Evolutionary conservation across 2,888 invertebrate genomes (phyloP), one percentile per base, ranked within the genome.

Genomic region (Hetaerina titia): DNA sequence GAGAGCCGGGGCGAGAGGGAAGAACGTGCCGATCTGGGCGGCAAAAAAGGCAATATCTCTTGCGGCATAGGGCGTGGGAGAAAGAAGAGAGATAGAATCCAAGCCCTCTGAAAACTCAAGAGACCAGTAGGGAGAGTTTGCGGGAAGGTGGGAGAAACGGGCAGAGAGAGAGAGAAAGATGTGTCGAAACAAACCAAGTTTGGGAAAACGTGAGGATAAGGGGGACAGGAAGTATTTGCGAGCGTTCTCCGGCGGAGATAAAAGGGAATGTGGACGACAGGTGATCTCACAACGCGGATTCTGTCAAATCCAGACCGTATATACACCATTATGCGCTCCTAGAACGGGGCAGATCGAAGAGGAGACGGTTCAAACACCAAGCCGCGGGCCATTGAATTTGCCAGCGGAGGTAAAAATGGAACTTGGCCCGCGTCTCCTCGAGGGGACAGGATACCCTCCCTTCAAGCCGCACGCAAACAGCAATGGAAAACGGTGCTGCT

Each of bases 41-140:
- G 31, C 81, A 81, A 81, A 81, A 81, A 81, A 81, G 81, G 81
- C 81, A 81, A 81, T 81, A 31, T 81, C 81, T 81, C 81, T 81
- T 25, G 13, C 31, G 7, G 8, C 25, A 81, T 25, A 13, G 69
- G 25, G 25, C 45, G 45, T 45, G 45, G 45, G 6, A 11, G 81
- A 81, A 81, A 31, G 11, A 15, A 81, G 81, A 22, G 81, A 31
- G 81, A 81, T 81, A 11, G 31, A 81, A 31, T 13, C 11, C 6
- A 31, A 5, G 13, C 6, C 31, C 81, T 13, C 81, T 13, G 15
- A 81, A 81, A n/a, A 31, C 81, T 81, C 25, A 4, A 31, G 69
- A 69, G 69, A n/a, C 69, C 19, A 31, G 81, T 17, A 17, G 22
- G 11, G 31, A 31, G 81, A 13, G 81, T 13, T 81, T 25, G 25